These are phyloP conservation scores for Aplocera efformata DNA, from an alignment of 2,888 invertebrate species.

Conservation along the genomic window DNA sequence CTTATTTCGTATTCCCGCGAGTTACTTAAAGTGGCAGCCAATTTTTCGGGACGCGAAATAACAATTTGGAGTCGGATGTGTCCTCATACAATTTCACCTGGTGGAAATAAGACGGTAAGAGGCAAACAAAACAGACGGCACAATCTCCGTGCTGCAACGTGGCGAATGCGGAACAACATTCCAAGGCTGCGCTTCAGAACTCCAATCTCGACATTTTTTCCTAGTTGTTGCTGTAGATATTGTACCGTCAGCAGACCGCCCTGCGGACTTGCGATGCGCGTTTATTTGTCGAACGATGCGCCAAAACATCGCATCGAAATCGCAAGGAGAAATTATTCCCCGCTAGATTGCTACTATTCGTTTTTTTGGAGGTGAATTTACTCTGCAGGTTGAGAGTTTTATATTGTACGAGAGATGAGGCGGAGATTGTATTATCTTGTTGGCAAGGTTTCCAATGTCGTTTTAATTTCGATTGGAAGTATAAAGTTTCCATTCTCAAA, in stretches of 20 bases:
- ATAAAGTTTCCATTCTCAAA: constrained; percentile 32
- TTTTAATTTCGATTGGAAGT: constrained; percentile 63
- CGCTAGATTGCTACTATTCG: constrained; percentile 67
- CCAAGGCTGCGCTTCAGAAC: constrained; percentile 61
- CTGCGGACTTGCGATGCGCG: constrained; percentile 67
- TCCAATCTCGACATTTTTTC: constrained; percentile 75
- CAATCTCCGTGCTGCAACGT: constrained; percentile 75
- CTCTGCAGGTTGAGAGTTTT: constrained; percentile 62
- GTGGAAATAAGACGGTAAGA: constrained; percentile 73
- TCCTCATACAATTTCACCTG: constrained; percentile 64
- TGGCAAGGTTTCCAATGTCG: constrained; percentile 65
- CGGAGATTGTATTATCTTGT: constrained; percentile 71
- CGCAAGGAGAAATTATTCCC: constrained; percentile 73
- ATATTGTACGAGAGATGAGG: constrained; percentile 65
- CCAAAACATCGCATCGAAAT: constrained; percentile 77
- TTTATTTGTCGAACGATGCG: constrained; percentile 76
- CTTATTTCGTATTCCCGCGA: constrained; percentile 33
- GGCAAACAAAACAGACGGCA: constrained; percentile 72
- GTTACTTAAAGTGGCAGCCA: constrained; percentile 33
- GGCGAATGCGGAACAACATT: constrained; percentile 68
- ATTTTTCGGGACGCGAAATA: constrained; percentile 51
- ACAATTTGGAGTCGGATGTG: constrained; percentile 60
- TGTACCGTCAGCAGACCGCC: constrained; percentile 68
- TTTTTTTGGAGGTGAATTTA: constrained; percentile 70
- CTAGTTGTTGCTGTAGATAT: constrained; percentile 52